Evolutionary conservation across 2,888 invertebrate genomes (phyloP), one percentile per base, ranked within the genome.

Genomic region (Patella caerulea): DNA sequence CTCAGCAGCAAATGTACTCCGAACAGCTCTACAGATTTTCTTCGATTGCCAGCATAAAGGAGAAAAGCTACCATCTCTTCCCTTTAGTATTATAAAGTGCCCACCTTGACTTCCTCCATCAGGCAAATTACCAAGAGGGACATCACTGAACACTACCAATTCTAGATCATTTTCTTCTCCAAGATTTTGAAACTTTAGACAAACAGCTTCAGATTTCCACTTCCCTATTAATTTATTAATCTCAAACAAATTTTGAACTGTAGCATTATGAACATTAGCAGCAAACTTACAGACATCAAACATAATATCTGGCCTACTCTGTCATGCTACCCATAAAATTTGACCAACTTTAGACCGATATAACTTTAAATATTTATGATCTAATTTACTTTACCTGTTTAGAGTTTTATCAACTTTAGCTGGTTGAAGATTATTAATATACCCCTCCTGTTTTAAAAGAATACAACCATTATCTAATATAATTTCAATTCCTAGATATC

Each of bases 291-390:
- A n/a, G n/a, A 59, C 59, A 59, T 59, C 59, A 59, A 59, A 59
- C 59, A 59, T 59, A 14, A 59, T 59, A 59, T 59, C 59, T n/a
- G 59, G 59, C 14, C 59, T 59, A 59, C 59, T 59, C 59, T 59
- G 59, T 59, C 59, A 3, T 59, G 59, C 59, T n/a, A 65, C 24
- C 70, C 75, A 75, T 24, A 75, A 70, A n/a, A 75, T 54, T 70
- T 75, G 75, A 2, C 54, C 70, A 53, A 70, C 17, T 17, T 75
- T 75, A 2, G 55, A 75, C 24, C 75, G 65, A 54, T n/a, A 70
- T 5, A 54, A 15, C 45, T 53, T 45, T 54, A 53, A 69, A 34
- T 71, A 65, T 52, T 75, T 70, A 70, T 12, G 17, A 52, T 17
- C 70, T 24, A 70, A 34, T 15, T 65, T 54, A 11, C 45, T 24